Conservation (phyloP, 2,888 invertebrate species). For the Cantharis lateralis region DNA sequence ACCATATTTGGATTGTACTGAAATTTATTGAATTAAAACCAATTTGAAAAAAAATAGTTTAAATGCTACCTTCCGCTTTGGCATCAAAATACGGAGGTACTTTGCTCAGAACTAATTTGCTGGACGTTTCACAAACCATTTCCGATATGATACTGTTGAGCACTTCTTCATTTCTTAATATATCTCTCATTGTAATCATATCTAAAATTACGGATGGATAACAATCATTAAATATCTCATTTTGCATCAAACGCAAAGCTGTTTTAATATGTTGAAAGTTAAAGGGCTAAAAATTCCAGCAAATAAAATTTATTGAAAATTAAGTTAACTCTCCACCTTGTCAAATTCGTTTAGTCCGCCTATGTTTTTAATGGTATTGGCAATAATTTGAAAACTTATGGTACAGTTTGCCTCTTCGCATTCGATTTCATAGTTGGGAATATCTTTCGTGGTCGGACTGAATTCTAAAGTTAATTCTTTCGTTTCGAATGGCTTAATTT, state of each 20-base stretch:
- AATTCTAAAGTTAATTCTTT: constrained; percentile 32
- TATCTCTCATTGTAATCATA: neutral
- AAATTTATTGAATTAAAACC: neutral
- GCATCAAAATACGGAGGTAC: neutral
- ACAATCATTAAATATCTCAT: neutral
- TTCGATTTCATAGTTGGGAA: constrained; percentile 13
- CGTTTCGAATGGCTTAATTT: constrained; percentile 37
- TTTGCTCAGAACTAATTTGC: neutral
- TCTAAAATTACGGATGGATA: neutral
- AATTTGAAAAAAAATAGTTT: neutral
- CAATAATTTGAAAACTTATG: constrained; percentile 18
- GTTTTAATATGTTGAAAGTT: constrained; percentile 2
- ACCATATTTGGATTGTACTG: neutral
- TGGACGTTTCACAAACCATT: neutral
- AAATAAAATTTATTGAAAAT: neutral
- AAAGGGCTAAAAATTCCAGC: constrained; percentile 13
- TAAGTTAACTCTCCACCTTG: neutral
- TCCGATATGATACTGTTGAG: neutral
- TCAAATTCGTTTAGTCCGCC: constrained; percentile 17
- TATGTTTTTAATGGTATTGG: constrained; percentile 31
- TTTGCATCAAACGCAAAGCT: neutral
- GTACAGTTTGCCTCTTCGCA: constrained; percentile 8
- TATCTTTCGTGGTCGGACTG: constrained; percentile 33
- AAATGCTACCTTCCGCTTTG: neutral
- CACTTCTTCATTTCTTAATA: neutral